Base-by-base conservation (phyloP, 2,888 invertebrate species). In the Latrodectus hesperus region DNA sequence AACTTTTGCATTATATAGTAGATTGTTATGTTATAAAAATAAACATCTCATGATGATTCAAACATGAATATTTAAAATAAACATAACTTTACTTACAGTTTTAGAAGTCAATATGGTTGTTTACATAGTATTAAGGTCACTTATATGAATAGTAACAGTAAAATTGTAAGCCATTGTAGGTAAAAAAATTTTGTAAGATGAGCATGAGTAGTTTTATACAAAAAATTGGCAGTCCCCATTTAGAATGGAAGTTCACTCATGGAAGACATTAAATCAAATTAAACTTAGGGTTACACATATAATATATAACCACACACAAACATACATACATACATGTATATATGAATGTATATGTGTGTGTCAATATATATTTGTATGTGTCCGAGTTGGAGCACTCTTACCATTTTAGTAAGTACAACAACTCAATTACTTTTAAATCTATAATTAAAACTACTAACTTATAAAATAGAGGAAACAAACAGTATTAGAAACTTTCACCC, bases 61-160 rank as follows among this genome's bases (percentile, higher is more conserved):
- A 75, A 75, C 65, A 75, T n/a, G 38, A 75, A 64, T 75, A 75
- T 75, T 38, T 60, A 38, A 64, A 75, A 75, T 12, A 12, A 68
- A 26, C 9, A 68, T 12, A 22, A 68, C 17, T 68, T 17, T n/a
- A 17, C 67, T 26, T 12, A 26, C 10, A 68, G n/a, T 22, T 17
- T 22, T 12, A 68, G 17, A 22, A 26, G 11, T 22, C 22, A 26
- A 76, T 65, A 17, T 76, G 64, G 26, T 22, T 76, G 49, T 67
- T n/a, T 51, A 67, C 26, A 78, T 68, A 22, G 17, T 52, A 52
- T 78, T 78, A 78, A 78, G 78, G 78, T 53, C 78, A 78, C 78
- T 78, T 78, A 78, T 53, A 22, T 22, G 17, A 68, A 26, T 52
- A 78, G 38, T 70, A 53, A 52, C 17, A 52, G 17, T 49, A 73